Percentiles rank a stretch among this genome's conserved stretches.
Conservation (phyloP, 2,113 vertebrate genomes). For the Cavia porcellus region DNA sequence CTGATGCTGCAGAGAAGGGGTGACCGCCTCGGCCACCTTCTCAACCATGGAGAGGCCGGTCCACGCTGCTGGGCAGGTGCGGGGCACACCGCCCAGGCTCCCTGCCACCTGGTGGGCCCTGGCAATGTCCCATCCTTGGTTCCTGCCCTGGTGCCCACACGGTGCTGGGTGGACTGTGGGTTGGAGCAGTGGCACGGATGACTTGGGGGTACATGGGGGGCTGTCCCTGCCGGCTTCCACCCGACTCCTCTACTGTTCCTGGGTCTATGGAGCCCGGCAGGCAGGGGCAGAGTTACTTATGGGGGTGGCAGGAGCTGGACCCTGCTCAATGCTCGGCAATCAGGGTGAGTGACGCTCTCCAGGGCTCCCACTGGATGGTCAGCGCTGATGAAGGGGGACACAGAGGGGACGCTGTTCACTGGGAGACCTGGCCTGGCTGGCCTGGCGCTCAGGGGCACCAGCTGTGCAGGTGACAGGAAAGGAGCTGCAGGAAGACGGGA, state of each 20-base stretch:
- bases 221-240: neutral
- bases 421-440: neutral
- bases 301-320: neutral
- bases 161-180: neutral
- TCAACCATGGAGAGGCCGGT: too few species aligned
- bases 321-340: too few species aligned
- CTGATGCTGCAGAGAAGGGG: too few species aligned
- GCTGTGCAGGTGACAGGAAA: neutral
- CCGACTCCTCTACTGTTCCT: neutral
- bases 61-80: too few species aligned
- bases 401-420: fast-evolving
- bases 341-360: neutral
- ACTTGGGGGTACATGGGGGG: neutral
- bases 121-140: neutral
- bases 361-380: neutral
- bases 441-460: neutral
- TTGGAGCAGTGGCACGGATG: too few species aligned
- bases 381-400: neutral
- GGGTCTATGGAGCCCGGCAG: neutral
- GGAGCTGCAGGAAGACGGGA: neutral
- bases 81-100: fast-evolving
- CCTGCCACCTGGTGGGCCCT: fast-evolving
- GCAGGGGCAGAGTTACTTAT: neutral
- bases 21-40: too few species aligned
- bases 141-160: fast-evolving